Evolutionary conservation across 1,140 invertebrate species (phyloP).

Genomic region (Cydia fagiglandana): DNA sequence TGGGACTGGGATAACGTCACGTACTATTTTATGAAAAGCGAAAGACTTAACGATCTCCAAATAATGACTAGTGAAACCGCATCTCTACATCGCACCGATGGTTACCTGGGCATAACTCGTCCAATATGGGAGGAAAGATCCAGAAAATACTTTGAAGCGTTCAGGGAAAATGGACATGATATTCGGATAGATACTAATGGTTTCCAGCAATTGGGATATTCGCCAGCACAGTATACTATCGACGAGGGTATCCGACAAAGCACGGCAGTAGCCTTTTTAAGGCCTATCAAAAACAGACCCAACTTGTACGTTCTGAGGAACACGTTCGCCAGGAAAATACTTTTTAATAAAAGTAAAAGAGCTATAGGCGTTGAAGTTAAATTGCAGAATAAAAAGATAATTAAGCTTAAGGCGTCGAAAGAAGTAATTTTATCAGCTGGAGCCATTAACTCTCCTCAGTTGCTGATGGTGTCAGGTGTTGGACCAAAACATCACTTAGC

Average conservation of each 20-base stretch:
- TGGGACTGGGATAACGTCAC: conserved; percentile 87
- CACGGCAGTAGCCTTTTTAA: conserved; percentile 79
- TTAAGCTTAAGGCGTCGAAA: conserved; percentile 68
- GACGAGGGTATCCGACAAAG: conserved; percentile 79
- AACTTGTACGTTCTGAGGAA: conserved; percentile 66
- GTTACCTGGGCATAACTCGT: not conserved
- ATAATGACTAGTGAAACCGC: not conserved
- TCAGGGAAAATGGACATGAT: conserved; percentile 15
- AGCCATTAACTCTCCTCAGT: conserved; percentile 80
- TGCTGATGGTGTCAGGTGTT: conserved; percentile 83
- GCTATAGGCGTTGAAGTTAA: conserved; percentile 61
- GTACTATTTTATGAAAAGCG: conserved; percentile 29
- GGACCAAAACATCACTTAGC: conserved; percentile 80
- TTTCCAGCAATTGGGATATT: conserved; percentile 3
- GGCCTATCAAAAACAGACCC: conserved; percentile 68
- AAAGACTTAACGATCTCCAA: not conserved
- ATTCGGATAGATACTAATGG: conserved; percentile 13
- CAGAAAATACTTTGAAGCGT: conserved; percentile 1
- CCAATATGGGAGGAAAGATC: not conserved
- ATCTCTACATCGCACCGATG: not conserved
- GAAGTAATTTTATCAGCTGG: conserved; percentile 83
- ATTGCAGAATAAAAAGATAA: conserved; percentile 69
- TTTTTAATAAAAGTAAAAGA: conserved; percentile 81
- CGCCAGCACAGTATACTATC: conserved; percentile 72
- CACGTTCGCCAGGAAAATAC: conserved; percentile 57